Evolutionary conservation across 2,888 invertebrate genomes (phyloP), one percentile per base, ranked within the genome.

Genomic region (Flexamia atlantica): DNA sequence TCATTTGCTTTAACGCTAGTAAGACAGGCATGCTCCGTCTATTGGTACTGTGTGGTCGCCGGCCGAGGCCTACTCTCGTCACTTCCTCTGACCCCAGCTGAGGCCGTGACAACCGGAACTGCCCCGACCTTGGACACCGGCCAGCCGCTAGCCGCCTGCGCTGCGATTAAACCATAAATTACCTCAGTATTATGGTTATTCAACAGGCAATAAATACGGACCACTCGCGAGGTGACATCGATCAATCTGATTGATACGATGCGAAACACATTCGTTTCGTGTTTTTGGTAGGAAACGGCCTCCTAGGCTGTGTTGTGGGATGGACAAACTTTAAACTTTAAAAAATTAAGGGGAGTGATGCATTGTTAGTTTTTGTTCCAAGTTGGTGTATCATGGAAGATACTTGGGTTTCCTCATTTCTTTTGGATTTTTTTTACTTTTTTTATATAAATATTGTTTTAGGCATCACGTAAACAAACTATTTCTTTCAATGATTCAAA

Each of bases 211-310:
- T 28, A 64, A 64, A 28, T 64, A 64, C 64, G 20, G 20, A 1
- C 28, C 14, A 30, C 28, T 64, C 64, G 53, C 53, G 53, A 53
- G 4, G 30, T 4, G 17, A 64, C 64, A 64, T 28, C 30, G 14
- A 64, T 64, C 64, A 64, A 12, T 28, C 30, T 64, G 64, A 64
- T 64, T 64, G 64, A 64, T 64, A 64, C 30, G 64, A 28, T 14
- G 4, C 23, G 28, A 30, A 30, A 14, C 28, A 64, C 64, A 64
- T 64, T 64, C 14, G 30, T 28, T 28, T 30, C 64, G 64, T 64
- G 64, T 57, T 64, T 53, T 64, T 64, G 64, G 64, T 64, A 64
- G 64, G 64, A 64, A 64, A 64, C 64, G 64, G 30, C 28, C 64
- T 64, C 64, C 64, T 17, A 4, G 20, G 57, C 23, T 28, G 64